Conservation (phyloP, 2,888 invertebrate genomes). For the Argyresthia albistria region DNA sequence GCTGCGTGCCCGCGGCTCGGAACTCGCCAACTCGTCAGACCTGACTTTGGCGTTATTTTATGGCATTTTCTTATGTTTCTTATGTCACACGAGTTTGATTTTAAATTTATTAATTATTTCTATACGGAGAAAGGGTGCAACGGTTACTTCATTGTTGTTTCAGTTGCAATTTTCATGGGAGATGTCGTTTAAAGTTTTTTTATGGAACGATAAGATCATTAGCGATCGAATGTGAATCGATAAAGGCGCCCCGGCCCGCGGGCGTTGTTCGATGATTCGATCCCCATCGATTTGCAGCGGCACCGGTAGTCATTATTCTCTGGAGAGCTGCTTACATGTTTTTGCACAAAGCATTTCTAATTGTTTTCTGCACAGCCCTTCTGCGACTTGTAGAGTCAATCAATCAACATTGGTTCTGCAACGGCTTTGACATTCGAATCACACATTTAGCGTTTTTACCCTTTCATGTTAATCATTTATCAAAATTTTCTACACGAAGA, state of each 20-base stretch:
- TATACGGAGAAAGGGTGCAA: slow-evolving; percentile 12
- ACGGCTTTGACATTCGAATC: slow-evolving; percentile 25
- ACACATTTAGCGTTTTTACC: slow-evolving; percentile 23
- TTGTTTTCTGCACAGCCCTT: slow-evolving; percentile 46
- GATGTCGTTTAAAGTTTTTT: slow-evolving; percentile 23
- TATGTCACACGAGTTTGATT: slow-evolving; percentile 23
- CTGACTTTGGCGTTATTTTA: too few species aligned
- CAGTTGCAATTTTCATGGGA: slow-evolving; percentile 30
- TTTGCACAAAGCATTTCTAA: slow-evolving; percentile 49
- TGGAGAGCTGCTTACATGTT: slow-evolving; percentile 26
- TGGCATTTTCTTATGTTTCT: slow-evolving; percentile 13
- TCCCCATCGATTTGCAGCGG: slow-evolving; percentile 32
- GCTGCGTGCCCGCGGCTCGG: slow-evolving; percentile 26
- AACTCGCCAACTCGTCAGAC: slow-evolving; percentile 8
- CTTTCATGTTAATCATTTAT: slow-evolving; percentile 39
- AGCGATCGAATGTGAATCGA: slow-evolving; percentile 42
- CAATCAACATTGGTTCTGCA: slow-evolving; percentile 59
- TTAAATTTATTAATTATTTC: neutral
- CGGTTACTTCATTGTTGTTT: slow-evolving; percentile 47
- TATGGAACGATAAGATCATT: slow-evolving; percentile 57
- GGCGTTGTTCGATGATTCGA: slow-evolving; percentile 19
- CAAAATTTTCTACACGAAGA: slow-evolving; percentile 12
- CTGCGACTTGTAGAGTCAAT: slow-evolving; percentile 32
- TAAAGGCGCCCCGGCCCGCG: slow-evolving; percentile 42
- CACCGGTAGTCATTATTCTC: slow-evolving; percentile 27